Conservation (phyloP, 2,113 vertebrate genomes). For the Stictonetta naevosa region DNA sequence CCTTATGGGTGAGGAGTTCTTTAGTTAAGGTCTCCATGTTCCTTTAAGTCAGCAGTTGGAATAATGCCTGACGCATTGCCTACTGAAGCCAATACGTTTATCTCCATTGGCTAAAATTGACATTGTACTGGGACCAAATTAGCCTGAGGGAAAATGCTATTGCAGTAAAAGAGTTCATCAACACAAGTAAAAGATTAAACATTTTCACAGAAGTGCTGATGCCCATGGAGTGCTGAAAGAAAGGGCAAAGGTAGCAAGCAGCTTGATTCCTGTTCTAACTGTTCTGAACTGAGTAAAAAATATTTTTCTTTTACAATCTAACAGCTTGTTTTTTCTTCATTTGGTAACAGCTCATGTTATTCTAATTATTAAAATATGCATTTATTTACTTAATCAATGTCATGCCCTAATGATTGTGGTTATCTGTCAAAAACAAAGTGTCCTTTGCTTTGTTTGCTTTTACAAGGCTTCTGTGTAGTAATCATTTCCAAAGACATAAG, state of each 20-base stretch:
- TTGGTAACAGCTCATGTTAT: neutral
- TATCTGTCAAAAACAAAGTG: neutral
- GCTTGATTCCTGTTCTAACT: neutral
- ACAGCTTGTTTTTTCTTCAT: neutral
- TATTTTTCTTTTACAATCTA: neutral
- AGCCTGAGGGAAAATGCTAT: neutral
- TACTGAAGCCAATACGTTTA: neutral
- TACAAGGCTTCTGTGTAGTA: neutral
- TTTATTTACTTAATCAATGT: neutral
- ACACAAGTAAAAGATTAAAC: constrained; percentile 53
- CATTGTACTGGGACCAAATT: neutral
- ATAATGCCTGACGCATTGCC: neutral
- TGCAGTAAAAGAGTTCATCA: neutral
- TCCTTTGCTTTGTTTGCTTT: neutral
- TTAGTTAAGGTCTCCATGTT: neutral
- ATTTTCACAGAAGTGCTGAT: neutral
- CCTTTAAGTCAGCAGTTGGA: neutral
- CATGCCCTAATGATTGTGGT: neutral
- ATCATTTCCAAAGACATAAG: neutral
- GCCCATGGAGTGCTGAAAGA: neutral
- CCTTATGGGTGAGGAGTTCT: neutral
- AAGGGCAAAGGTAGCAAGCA: neutral
- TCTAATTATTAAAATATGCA: neutral
- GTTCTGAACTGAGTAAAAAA: neutral
- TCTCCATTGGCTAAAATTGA: neutral